Evolutionary conservation across 2,888 invertebrate genomes (phyloP), one percentile per base, ranked within the genome.

Genomic region (Epistrophella euchroma): DNA sequence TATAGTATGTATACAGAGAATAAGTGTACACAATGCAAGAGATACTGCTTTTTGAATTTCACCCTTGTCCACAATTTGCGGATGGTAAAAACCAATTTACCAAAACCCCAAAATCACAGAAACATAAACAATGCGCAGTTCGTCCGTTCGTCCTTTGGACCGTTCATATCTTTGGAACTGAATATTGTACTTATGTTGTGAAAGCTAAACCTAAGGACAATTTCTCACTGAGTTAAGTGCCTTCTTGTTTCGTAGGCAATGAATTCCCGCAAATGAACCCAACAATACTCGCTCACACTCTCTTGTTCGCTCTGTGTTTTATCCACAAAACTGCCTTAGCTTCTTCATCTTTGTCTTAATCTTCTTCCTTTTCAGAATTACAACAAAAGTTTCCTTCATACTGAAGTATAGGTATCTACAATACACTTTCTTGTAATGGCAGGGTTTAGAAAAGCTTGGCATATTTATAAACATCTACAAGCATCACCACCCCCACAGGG

Each of bases 191-290:
- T 45, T 66, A 70, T 55, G 56, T 55, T 60, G 28, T 64, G 19
- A 80, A 68, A 72, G 56, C 40, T 72, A 75, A 75, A 62, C 68
- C 56, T 73, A 66, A 73, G 76, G 73, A 85, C 85, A 55, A 73
- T 76, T 60, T 85, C 85, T 70, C 60, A 81, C 76, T 76, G 60
- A 80, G 52, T 66, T 81, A 85, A 85, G 85, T 85, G 81, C 85
- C 85, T 76, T 81, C 72, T 68, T 85, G 76, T 81, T 80, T 73
- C 80, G 56, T 73, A 13, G 70, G 73, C 85, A 85, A 85, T 85
- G 85, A 80, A 85, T 81, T 79, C 22, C 76, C 72, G 40, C 76
- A 85, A 85, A 85, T 85, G 76, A 85, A 81, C 85, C 85, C 72
- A 68, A 37, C 17, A 58, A 58, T 1, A 40, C 22, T 60, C n/a